Evolutionary conservation across 2,797 vertebrate species (phyloP).

Genomic region (Muscicapa comitata): DNA sequence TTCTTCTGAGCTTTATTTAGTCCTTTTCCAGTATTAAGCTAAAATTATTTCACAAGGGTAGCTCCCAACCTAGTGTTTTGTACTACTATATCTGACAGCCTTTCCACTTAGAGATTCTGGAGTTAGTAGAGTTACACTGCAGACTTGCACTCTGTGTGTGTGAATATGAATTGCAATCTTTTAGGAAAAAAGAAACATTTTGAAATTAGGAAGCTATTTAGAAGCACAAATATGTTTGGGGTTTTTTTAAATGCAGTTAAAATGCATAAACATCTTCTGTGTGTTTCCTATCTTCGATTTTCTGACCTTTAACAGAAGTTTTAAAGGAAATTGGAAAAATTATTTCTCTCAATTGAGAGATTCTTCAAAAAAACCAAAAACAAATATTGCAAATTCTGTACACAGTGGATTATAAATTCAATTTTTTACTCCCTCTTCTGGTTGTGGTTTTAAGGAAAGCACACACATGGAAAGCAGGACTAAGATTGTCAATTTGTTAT

Average conservation of each 20-base stretch:
- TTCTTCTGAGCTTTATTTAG: background rate
- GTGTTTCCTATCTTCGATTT: background rate
- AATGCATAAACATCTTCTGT: background rate
- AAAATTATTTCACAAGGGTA: background rate
- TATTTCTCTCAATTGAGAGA: background rate
- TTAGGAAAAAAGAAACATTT: conserved; percentile 2
- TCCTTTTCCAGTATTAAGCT: background rate
- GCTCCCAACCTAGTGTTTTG: background rate
- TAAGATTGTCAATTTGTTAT: conserved; percentile 60
- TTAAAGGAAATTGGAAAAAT: background rate
- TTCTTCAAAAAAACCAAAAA: background rate
- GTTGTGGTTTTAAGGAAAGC: conserved; percentile 24
- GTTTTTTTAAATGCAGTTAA: background rate
- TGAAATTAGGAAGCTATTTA: conserved; percentile 22
- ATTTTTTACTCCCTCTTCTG: conserved; percentile 10
- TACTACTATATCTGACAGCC: background rate
- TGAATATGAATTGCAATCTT: background rate
- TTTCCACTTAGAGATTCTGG: background rate
- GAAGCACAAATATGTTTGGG: background rate
- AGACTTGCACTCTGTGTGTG: background rate
- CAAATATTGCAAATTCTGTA: conserved; percentile 5
- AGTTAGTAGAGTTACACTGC: background rate
- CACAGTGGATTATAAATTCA: conserved; percentile 38
- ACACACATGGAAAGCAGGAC: background rate
- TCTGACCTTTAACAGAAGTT: conserved; percentile 41